Evolutionary conservation across 2,888 invertebrate species (phyloP), one percentile per base, ranked within the genome.

Genomic region (Drosophila meridionalis): DNA sequence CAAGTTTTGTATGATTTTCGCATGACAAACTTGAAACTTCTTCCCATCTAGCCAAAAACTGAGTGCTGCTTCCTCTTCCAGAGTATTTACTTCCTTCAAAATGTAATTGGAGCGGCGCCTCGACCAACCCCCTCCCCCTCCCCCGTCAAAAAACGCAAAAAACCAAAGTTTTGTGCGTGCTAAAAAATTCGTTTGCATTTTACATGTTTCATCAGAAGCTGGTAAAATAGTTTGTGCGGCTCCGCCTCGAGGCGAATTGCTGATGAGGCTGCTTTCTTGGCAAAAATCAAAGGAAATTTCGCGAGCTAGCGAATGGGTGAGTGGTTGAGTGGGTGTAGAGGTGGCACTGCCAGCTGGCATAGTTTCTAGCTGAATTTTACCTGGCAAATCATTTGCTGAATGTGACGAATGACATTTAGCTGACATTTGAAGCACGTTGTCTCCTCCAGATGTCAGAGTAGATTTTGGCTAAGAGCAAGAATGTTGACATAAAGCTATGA

Each of bases 1-100:
- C 84, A 87, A 87, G 82, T 89, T 83, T 90, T 87, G 90, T 84
- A 87, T 87, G 89, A 87, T 90, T 90, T 87, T 90, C 90, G 90
- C 87, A 90, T 90, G 87, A 90, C 90, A 87, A 90, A 90, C 87
- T 87, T 84, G 69, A 76, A 78, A 87, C 87, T 86, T 83, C 52
- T 52, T 60, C 20, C 12, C 61, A 4, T 4, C 55, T 26, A 8
- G 11, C 56, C 56, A 26, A 50, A 47, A 47, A 63, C 64, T 69
- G 77, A 75, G 66, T 75, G 53, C 68, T 67, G 71, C 66, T 84
- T 84, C 87, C 85, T 66, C 47, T 67, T 34, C 57, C 77, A 70
- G 66, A 82, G 80, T 77, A 79, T 85, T 82, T 73, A 77, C 77
- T 77, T 89, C 80, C 89, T 75, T 70, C 66, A 65, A 84, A 87